Evolutionary conservation across 2,888 invertebrate species (phyloP), one percentile per base, ranked within the genome.

Genomic region (Lycocerus yunnanus): DNA sequence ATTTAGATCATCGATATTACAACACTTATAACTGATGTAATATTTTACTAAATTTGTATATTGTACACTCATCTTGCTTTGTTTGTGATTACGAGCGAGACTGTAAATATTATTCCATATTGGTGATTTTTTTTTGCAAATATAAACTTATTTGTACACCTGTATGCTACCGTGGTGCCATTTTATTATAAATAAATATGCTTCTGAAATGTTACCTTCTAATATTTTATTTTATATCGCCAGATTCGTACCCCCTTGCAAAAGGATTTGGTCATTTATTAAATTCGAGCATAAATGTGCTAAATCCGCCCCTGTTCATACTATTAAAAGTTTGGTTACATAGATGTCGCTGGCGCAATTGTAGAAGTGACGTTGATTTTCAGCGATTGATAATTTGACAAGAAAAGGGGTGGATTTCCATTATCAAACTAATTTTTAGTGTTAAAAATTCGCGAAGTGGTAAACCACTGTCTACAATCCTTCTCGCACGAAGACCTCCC

Each of bases 151-250:
- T 71, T 74, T 73, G 71, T 75, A 72, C 77, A 77, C 67, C 68
- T 73, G 68, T 72, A 72, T 74, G 79, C 76, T 79, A 73, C 73
- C 69, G 75, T 76, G 77, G 79, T 79, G 79, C 79, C 79, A 79
- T 79, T 79, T 79, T 73, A 74, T 74, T 75, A 63, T 63, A 72
- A 77, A 76, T 79, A 79, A 79, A 79, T 77, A 75, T 76, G 78
- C 79, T 77, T 79, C 71, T 77, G 73, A 72, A 75, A 76, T 76
- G 74, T 74, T 77, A 20, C 13, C 15, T 63, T 16, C 20, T 63
- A n/a, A 6, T 61, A 61, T 61, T 61, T 61, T 16, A n/a, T n/a
- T n/a, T n/a, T n/a, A 59, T 59, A 10, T 8, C 15, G 3, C 2
- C 15, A 14, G 15, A 21, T 21, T 21, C 20, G 4, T 18, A 18